Base-by-base conservation (phyloP, 2,888 invertebrate species). In the Pseudoips prasinana region DNA sequence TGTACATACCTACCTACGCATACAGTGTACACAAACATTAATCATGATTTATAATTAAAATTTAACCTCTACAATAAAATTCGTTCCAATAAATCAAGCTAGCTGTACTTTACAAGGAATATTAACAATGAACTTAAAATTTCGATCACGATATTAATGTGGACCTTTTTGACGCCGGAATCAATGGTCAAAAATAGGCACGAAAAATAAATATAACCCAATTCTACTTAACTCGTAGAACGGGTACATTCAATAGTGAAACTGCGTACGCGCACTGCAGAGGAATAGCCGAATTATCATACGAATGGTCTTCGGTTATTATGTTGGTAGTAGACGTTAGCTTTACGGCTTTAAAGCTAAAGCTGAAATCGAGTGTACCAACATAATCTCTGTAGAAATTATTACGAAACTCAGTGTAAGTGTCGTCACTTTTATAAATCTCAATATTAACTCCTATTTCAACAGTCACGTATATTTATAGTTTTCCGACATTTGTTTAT, bases 221-320 rank as follows among this genome's bases (percentile, higher is more conserved):
- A 37, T 50, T 58, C 30, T 27, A 39, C 25, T 14, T 34, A 20
- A 36, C 22, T 29, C 31, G 28, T 22, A 33, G 39, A 39, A 2
- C 14, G 14, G 14, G 20, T 20, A 20, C 20, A n/a, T 3, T 20
- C 18, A 20, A 7, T 20, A 62, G 70, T 64, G 64, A 67, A 68
- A 74, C 65, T 61, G 68, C 73, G 71, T 60, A 25, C 36, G 47
- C 67, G 66, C 77, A 66, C 46, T 73, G 82, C 64, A 73, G 65
- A 45, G 73, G 66, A 84, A 85, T 84, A 46, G 72, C 59, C 64
- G n/a, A 54, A 77, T 85, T 82, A 84, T 47, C 20, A 20, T 20
- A 20, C n/a, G 20, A n/a, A 20, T 7, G 20, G 4, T 14, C 2
- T 7, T 42, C 34, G 33, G 33, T 24, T 29, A 23, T 25, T 23